Base-by-base conservation (phyloP, 2,113 vertebrate genomes). In the Candoia aspera region DNA sequence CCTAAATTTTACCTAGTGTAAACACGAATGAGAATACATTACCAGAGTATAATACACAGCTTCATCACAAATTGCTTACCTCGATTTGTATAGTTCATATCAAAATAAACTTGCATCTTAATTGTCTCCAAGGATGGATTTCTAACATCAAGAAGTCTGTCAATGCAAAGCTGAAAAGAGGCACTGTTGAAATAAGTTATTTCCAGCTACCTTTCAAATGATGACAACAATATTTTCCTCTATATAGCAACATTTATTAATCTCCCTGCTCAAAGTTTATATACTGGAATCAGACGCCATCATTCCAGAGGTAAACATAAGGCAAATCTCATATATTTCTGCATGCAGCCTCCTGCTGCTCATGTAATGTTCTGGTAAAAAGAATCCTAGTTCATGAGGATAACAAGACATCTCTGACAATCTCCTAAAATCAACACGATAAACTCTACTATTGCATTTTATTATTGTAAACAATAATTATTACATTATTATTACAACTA, bases 91-190 rank as follows among this genome's bases (percentile, higher is more conserved):
- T 99, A 99, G 95, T 98, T 99, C 97, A 97, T 97, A 93, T 99
- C 98, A 96, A 99, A 99, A 94, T 98, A 98, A 95, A 99, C 97
- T 95, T 99, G 99, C 99, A 99, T 99, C 97, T 99, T 99, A 96
- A 99, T 98, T 3, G 99, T 99, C 96, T 98, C 98, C 58, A 99
- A 95, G 53, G 98, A 98, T 11, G 98, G 98, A 93, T 98, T 99
- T 96, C 96, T 96, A 94, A 95, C 95, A 53, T 99, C 98, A 95
- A 98, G 95, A 2, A 99, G 97, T 90, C 97, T 98, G 84, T 96
- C 93, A 95, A 99, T 96, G 96, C 98, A 99, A 87, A 98, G 94
- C 99, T 99, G 57, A 92, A 95, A 97, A 93, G 94, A 96, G 92
- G 97, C 54, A n/a, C 88, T n/a, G 23, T 19, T 95, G 54, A 55